Percentiles rank a stretch among this genome's conserved stretches.
Conservation (phyloP, 2,888 invertebrate genomes). For the Mylabris sibirica region DNA sequence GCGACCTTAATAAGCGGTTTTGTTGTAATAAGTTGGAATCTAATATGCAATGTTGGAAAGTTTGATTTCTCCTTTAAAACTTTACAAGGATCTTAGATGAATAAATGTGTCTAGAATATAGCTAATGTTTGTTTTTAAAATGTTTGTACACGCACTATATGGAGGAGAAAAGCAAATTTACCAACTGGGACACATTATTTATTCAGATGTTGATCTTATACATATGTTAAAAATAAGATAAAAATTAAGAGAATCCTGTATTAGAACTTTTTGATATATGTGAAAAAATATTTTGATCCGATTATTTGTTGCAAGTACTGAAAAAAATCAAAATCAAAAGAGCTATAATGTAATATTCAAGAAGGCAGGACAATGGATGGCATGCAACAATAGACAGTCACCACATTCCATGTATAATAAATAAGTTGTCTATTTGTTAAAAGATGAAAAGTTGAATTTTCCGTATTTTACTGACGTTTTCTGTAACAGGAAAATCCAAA, state of each 20-base stretch:
- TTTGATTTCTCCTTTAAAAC: neutral
- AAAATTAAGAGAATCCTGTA: neutral
- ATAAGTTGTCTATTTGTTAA: slow-evolving; percentile 7
- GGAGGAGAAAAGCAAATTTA: neutral
- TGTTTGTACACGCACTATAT: neutral
- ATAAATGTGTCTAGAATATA: neutral
- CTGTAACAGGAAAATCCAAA: neutral
- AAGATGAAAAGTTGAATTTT: neutral
- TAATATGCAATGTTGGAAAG: neutral
- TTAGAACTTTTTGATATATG: neutral
- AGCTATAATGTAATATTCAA: neutral
- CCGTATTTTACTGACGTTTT: neutral
- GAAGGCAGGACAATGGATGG: neutral
- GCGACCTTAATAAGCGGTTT: neutral
- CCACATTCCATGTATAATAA: neutral
- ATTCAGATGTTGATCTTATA: neutral
- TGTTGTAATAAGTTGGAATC: neutral
- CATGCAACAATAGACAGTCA: slow-evolving; percentile 7
- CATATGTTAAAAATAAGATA: neutral
- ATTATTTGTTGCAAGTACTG: neutral
- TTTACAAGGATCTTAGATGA: neutral
- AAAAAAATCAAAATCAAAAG: neutral
- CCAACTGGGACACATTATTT: neutral
- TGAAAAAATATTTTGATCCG: neutral
- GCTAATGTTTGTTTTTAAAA: neutral